Evolutionary conservation across 2,888 invertebrate species (phyloP).

Genomic region (Drosophila setosimentum): DNA sequence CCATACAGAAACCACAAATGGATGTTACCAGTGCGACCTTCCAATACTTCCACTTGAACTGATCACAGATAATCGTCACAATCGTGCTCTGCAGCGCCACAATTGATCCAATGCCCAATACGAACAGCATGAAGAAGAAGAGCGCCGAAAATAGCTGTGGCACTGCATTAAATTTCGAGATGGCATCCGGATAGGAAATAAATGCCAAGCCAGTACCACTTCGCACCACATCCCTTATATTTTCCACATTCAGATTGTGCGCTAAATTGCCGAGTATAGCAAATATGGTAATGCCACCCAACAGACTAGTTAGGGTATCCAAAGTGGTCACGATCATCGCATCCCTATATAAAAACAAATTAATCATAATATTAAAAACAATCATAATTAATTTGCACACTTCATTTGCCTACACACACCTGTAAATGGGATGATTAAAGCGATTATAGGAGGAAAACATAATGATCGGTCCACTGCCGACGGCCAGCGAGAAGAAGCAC

Average conservation of each 20-base stretch:
- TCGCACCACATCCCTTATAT: slow-evolving; percentile 88
- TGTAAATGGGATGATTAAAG: slow-evolving; percentile 89
- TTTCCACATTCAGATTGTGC: slow-evolving; percentile 87
- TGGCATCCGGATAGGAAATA: slow-evolving; percentile 93
- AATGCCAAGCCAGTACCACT: slow-evolving; percentile 93
- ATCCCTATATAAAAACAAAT: slow-evolving; percentile 87
- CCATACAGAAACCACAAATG: slow-evolving; percentile 87
- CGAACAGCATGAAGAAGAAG: slow-evolving; percentile 93
- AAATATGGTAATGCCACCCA: slow-evolving; percentile 93
- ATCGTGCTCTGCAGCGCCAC: slow-evolving; percentile 90
- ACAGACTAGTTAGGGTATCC: slow-evolving; percentile 92
- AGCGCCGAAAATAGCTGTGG: slow-evolving; percentile 92
- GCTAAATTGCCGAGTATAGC: slow-evolving; percentile 93
- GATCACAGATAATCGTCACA: slow-evolving; percentile 89
- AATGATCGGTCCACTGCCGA: slow-evolving; percentile 90
- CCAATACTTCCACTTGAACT: slow-evolving; percentile 88
- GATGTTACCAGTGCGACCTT: slow-evolving; percentile 87
- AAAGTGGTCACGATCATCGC: slow-evolving; percentile 92
- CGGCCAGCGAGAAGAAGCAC: slow-evolving; percentile 91
- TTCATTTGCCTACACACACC: slow-evolving; percentile 85
- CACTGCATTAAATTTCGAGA: slow-evolving; percentile 89
- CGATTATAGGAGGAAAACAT: slow-evolving; percentile 93
- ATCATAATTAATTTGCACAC: background rate
- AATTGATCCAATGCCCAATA: slow-evolving; percentile 91
- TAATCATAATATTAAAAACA: background rate